Evolutionary conservation across 2,113 vertebrate genomes (phyloP).

Genomic region (Oplegnathus fasciatus): DNA sequence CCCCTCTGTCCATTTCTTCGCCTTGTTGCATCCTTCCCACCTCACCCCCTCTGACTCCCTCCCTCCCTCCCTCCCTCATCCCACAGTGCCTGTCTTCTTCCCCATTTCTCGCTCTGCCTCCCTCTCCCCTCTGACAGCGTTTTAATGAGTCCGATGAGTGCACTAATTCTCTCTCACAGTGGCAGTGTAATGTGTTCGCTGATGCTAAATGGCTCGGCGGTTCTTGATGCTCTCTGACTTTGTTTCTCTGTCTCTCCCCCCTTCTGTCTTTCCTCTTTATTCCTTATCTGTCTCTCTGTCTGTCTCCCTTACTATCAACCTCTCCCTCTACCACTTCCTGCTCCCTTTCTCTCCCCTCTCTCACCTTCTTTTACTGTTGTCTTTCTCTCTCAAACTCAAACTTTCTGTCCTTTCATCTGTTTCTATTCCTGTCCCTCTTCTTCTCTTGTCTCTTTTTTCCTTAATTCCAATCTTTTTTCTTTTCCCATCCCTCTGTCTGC

Average conservation of each 20-base stretch:
- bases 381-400: constrained; percentile 32
- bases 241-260: constrained; percentile 24
- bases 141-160: constrained; percentile 79
- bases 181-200: constrained; percentile 72
- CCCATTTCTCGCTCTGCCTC: constrained; percentile 43
- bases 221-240: constrained; percentile 63
- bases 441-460: not conserved
- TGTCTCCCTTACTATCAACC: constrained; percentile 21
- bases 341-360: constrained; percentile 1
- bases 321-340: constrained; percentile 22
- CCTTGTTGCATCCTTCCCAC: constrained; percentile 49
- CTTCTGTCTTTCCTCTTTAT: constrained; percentile 20
- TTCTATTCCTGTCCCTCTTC: constrained; percentile 31
- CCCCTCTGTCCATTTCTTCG: constrained; percentile 32
- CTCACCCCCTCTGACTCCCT: constrained; percentile 29
- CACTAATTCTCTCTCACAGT: constrained; percentile 80
- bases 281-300: constrained; percentile 25
- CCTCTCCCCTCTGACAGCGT: constrained; percentile 61
- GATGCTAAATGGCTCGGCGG: constrained; percentile 69
- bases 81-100: constrained; percentile 25
- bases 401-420: constrained; percentile 44
- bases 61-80: not conserved
- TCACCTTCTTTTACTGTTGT: constrained; percentile 26
- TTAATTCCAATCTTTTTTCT: not conserved
- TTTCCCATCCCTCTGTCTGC: constrained; percentile 1